Evolutionary conservation across 2,113 vertebrate genomes (phyloP).

Genomic region (Chionis minor): DNA sequence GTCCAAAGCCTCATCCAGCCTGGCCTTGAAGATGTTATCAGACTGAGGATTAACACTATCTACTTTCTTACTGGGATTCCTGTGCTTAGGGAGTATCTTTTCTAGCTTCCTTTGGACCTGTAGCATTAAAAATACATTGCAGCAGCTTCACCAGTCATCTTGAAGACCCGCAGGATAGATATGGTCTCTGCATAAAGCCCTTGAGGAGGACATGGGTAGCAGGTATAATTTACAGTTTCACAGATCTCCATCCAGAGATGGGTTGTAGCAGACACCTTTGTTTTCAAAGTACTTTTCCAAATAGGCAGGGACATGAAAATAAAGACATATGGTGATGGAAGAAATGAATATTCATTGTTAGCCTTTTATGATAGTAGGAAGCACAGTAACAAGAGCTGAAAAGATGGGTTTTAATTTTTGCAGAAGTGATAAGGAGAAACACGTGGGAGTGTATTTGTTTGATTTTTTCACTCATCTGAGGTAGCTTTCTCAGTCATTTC

Average conservation of each 20-base stretch:
- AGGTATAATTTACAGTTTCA: neutral
- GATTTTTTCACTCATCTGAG: conserved; percentile 29
- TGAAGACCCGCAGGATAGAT: neutral
- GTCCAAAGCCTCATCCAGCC: too few species aligned
- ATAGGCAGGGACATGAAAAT: neutral
- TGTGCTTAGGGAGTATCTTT: neutral
- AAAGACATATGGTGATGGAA: neutral
- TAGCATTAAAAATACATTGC: neutral
- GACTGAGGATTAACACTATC: neutral
- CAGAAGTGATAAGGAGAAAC: conserved; percentile 3
- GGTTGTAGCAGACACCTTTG: neutral
- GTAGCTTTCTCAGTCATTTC: conserved; percentile 6
- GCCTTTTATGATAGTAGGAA: neutral
- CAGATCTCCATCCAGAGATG: neutral
- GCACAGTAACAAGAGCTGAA: neutral
- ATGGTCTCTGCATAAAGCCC: neutral
- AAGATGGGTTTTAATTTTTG: conserved; percentile 1
- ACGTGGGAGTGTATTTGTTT: neutral
- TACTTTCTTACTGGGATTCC: neutral
- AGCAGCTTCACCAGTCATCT: neutral
- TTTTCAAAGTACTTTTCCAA: conserved; percentile 30
- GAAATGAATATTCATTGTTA: conserved; percentile 43
- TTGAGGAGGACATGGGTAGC: neutral
- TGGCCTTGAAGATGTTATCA: neutral
- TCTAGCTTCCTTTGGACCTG: neutral